Base-by-base conservation (phyloP, 2,113 vertebrate genomes). In the Entomyzon cyanotis region DNA sequence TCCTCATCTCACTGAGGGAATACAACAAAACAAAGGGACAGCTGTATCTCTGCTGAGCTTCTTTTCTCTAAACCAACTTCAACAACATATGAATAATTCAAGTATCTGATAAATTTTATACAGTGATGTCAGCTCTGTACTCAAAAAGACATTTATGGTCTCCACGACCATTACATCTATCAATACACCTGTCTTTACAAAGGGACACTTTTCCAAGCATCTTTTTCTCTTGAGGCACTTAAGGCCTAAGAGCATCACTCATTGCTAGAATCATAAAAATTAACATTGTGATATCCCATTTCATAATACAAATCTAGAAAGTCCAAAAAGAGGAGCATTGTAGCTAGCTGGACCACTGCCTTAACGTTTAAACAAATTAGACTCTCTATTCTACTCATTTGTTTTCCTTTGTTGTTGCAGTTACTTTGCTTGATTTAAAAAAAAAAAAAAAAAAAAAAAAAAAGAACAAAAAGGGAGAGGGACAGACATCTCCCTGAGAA, bases 11-110 rank as follows among this genome's bases (percentile, higher is more conserved):
- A 93, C 83, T 69, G 69, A 92, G 88, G 92, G 80, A 96, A 71
- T 3, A 92, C 74, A 96, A 50, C 58, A 78, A 95, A 95, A 96
- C 94, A 96, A 96, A 96, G 86, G 92, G 85, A 95, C 96, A 97
- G 92, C 94, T 95, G 95, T 88, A 92, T 89, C 93, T 88, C 73
- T 95, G 90, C 88, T 89, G 69, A 93, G 94, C 64, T 92, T 77
- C 71, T 41, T 79, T 90, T 89, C 91, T 90, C 76, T 64, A 90
- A 89, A 87, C 55, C 59, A 85, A 94, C 65, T 92, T 84, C 65
- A 89, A 89, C 53, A 93, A 90, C 80, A 71, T 21, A 94, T 93
- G 92, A 94, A 95, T 96, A 93, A 96, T 96, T 94, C 92, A 94
- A 93, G 49, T 42, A 89, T 64, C 64, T 78, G 42, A 78, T 86